phyloP scores from a whole-genome alignment of 2,113 vertebrate genomes.

The Melospiza melodia region DNA sequence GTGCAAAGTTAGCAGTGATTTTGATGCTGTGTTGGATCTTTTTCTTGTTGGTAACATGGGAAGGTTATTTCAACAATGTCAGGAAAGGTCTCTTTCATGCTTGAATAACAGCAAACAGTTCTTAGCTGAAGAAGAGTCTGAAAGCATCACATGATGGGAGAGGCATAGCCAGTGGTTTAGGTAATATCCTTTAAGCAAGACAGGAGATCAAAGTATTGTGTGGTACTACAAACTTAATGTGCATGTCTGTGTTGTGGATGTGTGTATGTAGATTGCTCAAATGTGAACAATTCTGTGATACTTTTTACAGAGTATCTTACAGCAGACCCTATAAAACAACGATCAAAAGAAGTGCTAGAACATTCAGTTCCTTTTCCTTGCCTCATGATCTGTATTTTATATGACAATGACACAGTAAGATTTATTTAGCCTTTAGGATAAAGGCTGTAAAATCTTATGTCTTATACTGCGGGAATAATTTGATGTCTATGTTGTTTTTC shows the following conservation, averaged over 20 bases:
- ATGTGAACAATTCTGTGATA: accelerated
- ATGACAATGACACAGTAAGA: not conserved
- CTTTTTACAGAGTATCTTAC: not conserved
- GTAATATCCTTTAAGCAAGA: not conserved
- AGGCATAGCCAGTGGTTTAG: not conserved
- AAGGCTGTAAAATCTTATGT: not conserved
- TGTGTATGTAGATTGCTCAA: not conserved
- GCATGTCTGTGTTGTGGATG: not conserved
- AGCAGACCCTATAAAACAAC: not conserved
- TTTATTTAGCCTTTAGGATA: not conserved
- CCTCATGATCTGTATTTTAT: not conserved
- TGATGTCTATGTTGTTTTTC: not conserved
- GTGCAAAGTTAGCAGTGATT: not conserved
- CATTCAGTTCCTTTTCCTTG: not conserved
- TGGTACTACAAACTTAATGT: not conserved
- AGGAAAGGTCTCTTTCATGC: not conserved
- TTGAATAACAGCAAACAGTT: not conserved
- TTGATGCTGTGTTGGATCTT: not conserved
- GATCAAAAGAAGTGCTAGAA: not conserved
- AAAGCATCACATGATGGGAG: not conserved
- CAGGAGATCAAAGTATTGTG: not conserved
- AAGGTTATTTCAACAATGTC: not conserved
- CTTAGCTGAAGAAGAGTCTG: not conserved
- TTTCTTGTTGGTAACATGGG: not conserved
- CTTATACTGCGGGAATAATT: not conserved